phyloP scores from a whole-genome alignment of 1,140 invertebrate species.

The Acromyrmex charruanus region DNA sequence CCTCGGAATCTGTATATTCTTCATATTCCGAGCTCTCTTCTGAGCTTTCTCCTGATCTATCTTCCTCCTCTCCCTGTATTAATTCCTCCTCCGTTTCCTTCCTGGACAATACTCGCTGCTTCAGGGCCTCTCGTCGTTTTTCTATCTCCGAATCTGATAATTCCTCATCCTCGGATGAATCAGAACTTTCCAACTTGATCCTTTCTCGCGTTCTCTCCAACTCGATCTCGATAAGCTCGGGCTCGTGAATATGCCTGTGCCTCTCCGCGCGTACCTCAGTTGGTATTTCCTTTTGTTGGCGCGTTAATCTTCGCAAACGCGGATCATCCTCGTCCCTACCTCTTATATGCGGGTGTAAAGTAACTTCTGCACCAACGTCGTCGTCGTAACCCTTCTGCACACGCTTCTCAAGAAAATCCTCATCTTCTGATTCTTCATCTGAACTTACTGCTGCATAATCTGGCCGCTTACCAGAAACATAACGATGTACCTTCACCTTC shows the following conservation, averaged over 20 bases:
- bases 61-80: slow-evolving; percentile 90
- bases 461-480: slow-evolving; percentile 97
- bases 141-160: slow-evolving; percentile 95
- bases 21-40: slow-evolving; percentile 94
- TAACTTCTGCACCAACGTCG: slow-evolving; percentile 58
- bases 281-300: slow-evolving; percentile 88
- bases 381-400: slow-evolving; percentile 79
- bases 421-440: slow-evolving; percentile 94
- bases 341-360: slow-evolving; percentile 73
- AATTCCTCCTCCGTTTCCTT: slow-evolving; percentile 89
- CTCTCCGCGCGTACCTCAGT: slow-evolving; percentile 87
- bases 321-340: slow-evolving; percentile 91
- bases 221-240: slow-evolving; percentile 91
- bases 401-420: slow-evolving; percentile 92
- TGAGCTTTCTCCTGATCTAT: slow-evolving; percentile 92
- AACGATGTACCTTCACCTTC: slow-evolving; percentile 98
- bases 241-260: slow-evolving; percentile 90
- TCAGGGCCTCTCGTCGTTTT: slow-evolving; percentile 90
- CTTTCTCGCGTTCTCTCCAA: slow-evolving; percentile 78
- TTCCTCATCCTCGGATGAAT: slow-evolving; percentile 90
- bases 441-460: slow-evolving; percentile 95
- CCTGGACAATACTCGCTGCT: slow-evolving; percentile 90
- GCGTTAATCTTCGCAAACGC: slow-evolving; percentile 89
- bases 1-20: slow-evolving; percentile 96
- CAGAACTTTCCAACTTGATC: slow-evolving; percentile 85